Base-by-base conservation (phyloP, 2,888 invertebrate species). In the Slavum lentiscoides region DNA sequence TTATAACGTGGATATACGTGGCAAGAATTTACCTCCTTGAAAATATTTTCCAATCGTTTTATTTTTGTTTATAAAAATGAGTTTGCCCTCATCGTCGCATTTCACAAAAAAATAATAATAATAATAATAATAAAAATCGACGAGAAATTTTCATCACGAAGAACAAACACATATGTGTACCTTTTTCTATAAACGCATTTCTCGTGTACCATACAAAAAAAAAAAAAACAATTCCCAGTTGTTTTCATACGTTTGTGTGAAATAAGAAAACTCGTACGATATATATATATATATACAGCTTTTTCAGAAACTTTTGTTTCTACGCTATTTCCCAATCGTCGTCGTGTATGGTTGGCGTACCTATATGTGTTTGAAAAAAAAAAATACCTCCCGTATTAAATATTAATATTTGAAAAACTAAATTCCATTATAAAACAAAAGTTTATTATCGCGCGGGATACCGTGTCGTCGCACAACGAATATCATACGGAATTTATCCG, bases 241-340 rank as follows among this genome's bases (percentile, higher is more conserved):
- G 66, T 67, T 23, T 75, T 74, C 55, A 37, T 30, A 9, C 43
- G 9, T 64, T 37, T 37, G 55, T 55, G 74, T 37, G 37, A 74
- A 74, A 74, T 74, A 66, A 74, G 64, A 74, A 74, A 74, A 74
- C 64, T 74, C 74, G 37, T 55, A 39, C 55, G 21, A 55, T 39
- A 66, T 2, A 30, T 4, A 30, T 30, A 30, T 30, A 30, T 30
- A 30, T 30, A 30, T 30, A 30, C 4, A 30, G 2, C 4, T 55
- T 66, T 66, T 74, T 58, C 30, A 8, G 17, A 55, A 74, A 74
- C 66, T 74, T 66, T 66, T 55, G 53, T 74, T 74, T 75, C 58
- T 67, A 58, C 13, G 23, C 19, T 59, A 67, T 67, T 58, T 67
- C 30, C 7, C 66, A 67, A 67, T 75, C 66, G 30, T 30, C 30